Evolutionary conservation across 1,140 invertebrate genomes (phyloP).

Genomic region (Vanessa tameamea): DNA sequence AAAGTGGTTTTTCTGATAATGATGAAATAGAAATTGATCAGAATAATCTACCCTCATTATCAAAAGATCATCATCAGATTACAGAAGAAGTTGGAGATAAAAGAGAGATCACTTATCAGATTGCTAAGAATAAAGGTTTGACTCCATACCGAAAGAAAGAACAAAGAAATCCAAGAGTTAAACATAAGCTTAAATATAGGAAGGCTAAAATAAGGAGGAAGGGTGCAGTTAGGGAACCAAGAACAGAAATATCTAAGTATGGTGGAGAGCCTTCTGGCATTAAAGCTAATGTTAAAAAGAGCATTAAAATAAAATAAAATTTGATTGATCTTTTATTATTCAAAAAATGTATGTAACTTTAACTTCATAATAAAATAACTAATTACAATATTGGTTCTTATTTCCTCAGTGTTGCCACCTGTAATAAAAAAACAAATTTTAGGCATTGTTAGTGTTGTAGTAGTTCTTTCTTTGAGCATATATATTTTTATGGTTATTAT

Average conservation of each 20-base stretch:
- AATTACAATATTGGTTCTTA: conserved; percentile 28
- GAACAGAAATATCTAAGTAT: conserved; percentile 90
- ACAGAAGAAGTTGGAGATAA: conserved; percentile 81
- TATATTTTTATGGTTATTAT: too few relatives aligned
- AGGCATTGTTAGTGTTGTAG: not conserved
- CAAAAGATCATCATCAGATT: conserved; percentile 37
- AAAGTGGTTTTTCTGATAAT: conserved; percentile 72
- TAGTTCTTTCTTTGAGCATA: too few relatives aligned
- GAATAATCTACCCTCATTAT: conserved; percentile 59
- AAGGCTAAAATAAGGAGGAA: conserved; percentile 95
- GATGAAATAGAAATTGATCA: conserved; percentile 62
- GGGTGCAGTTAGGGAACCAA: conserved; percentile 90
- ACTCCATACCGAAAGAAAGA: conserved; percentile 94
- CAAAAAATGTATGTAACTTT: conserved; percentile 46
- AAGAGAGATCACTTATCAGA: conserved; percentile 94
- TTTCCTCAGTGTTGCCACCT: conserved; percentile 74
- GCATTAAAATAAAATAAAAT: conserved; percentile 89
- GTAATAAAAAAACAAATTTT: conserved; percentile 48
- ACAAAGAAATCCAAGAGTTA: conserved; percentile 95
- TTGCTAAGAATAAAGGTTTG: conserved; percentile 96
- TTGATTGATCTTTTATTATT: conserved; percentile 43
- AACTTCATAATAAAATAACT: conserved; percentile 58
- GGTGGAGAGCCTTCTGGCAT: conserved; percentile 96
- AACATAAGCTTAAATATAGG: conserved; percentile 93
- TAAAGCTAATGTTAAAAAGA: conserved; percentile 91